phyloP scores from a whole-genome alignment of 1,140 invertebrate species.

The Solen grandis region DNA sequence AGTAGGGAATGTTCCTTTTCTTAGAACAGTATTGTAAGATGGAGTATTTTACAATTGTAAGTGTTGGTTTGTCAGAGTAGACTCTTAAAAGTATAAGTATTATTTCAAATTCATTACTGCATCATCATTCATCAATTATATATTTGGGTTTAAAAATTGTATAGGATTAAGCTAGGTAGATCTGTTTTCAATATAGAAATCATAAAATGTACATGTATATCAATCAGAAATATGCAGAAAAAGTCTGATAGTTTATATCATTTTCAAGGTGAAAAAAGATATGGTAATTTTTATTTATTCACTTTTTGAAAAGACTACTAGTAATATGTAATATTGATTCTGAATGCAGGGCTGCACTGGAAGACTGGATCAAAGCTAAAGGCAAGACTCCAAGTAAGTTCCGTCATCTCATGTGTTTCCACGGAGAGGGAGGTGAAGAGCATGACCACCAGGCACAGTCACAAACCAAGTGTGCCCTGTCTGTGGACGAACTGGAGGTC shows the following conservation, averaged over 20 bases:
- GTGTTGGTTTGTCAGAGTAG: too few species aligned
- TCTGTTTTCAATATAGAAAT: neutral
- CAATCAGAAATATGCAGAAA: neutral
- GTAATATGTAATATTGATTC: conserved; percentile 1
- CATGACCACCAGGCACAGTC: conserved; percentile 23
- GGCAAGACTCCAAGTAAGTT: conserved; percentile 63
- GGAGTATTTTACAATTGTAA: too few species aligned
- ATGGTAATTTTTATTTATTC: neutral
- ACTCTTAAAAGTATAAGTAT: too few species aligned
- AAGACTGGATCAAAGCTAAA: conserved; percentile 64
- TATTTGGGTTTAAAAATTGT: neutral
- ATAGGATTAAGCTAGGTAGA: neutral
- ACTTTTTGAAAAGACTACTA: neutral
- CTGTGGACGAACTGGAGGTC: conserved; percentile 60
- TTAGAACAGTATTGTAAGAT: too few species aligned
- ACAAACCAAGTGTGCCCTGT: conserved; percentile 48
- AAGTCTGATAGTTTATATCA: neutral
- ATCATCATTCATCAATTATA: too few species aligned
- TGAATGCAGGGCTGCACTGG: conserved; percentile 50
- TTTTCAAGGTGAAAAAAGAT: neutral
- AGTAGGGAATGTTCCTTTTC: too few species aligned
- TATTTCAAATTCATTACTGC: too few species aligned
- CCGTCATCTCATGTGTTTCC: conserved; percentile 66
- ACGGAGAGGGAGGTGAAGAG: conserved; percentile 24
- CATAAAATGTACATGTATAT: neutral